Evolutionary conservation across 2,888 invertebrate species (phyloP).

Genomic region (Lepidonotus clava): DNA sequence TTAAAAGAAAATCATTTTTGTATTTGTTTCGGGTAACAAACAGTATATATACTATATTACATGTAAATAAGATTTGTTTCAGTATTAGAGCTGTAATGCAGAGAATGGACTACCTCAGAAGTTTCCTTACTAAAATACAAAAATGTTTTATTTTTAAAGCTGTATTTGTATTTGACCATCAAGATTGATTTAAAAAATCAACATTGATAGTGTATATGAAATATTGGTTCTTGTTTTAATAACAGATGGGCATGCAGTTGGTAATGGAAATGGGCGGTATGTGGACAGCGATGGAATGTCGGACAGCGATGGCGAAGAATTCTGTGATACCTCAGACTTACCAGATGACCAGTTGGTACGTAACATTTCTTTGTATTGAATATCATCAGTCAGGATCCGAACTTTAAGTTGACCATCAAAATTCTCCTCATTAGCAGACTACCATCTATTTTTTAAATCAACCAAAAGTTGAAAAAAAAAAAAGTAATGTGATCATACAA

Average conservation of each 20-base stretch:
- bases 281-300: neutral
- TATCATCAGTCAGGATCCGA: neutral
- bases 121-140: no score
- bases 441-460: neutral
- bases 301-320: conserved; percentile 73
- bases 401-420: neutral
- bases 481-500: neutral
- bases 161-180: no score
- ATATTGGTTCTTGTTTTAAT: no score
- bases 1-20: no score
- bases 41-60: no score
- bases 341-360: conserved; percentile 24
- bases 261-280: neutral
- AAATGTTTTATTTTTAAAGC: no score
- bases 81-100: no score
- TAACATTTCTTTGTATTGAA: neutral
- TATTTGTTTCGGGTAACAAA: no score
- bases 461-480: neutral
- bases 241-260: neutral
- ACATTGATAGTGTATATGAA: no score
- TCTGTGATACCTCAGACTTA: conserved; percentile 76
- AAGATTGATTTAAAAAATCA: no score
- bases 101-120: no score
- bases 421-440: neutral
- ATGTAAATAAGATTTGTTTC: no score